Evolutionary conservation across 2,888 invertebrate genomes (phyloP), one percentile per base, ranked within the genome.

Genomic region (Meteorus colon): DNA sequence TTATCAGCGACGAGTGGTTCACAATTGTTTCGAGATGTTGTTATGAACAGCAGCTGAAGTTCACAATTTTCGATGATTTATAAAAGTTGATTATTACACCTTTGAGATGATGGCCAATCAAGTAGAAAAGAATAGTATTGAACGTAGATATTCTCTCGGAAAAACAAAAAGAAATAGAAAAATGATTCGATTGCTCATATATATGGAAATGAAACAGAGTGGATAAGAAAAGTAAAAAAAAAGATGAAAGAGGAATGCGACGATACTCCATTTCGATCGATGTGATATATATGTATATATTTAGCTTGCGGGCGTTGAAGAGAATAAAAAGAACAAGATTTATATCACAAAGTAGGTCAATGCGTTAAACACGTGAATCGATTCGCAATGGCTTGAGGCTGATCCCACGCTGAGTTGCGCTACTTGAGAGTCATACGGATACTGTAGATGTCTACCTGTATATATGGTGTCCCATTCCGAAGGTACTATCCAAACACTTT

Each of bases 331-430:
- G 79, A 79, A 80, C 79, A 83, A 81, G 81, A 83, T 85, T 84
- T 81, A 83, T 83, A 85, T 82, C 78, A 74, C 60, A 74, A 84
- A 83, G 79, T 82, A 78, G 84, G 82, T 84, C 85, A 83, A 84
- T 82, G 80, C 82, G 80, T 80, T 82, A 82, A 82, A 83, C 80
- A 77, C 78, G 78, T 78, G 81, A 77, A 79, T 82, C 81, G 83
- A 80, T 83, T 83, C 78, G 79, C 80, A 76, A 81, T 81, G 77
- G 80, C 66, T 69, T 29, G 59, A 31, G 71, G 75, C 65, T 71
- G 75, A 75, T 75, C 24, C 34, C 41, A 71, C 45, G 24, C 29
- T 75, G 71, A 75, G 66, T 70, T 67, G 71, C 41, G 60, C 71
- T 60, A 75, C 72, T 75, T 59, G 59, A 31, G 41, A 41, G 19